phyloP scores from a whole-genome alignment of 2,113 vertebrate genomes.

The Balaeniceps rex region DNA sequence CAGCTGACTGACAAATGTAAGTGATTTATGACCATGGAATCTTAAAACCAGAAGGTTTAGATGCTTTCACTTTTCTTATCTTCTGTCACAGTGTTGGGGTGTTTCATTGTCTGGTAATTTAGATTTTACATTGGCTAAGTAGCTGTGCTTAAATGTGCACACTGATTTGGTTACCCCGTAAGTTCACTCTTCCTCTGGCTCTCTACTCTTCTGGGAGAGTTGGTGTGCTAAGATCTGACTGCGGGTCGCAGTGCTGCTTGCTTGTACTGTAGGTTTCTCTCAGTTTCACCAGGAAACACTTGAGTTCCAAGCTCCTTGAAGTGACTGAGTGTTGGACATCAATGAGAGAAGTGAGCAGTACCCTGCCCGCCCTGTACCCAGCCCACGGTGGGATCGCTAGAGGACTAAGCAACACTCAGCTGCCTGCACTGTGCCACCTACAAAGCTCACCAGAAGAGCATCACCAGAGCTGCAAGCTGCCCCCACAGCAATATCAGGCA shows the following conservation, averaged over 20 bases:
- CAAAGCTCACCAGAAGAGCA: not conserved
- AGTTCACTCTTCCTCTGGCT: not conserved
- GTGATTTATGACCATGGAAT: not conserved
- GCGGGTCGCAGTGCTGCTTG: not conserved
- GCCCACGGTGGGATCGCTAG: not conserved
- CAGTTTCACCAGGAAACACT: not conserved
- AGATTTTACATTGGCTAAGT: not conserved
- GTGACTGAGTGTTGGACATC: not conserved
- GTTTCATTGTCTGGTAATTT: not conserved
- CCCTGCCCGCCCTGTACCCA: accelerated
- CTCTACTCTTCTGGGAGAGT: not conserved
- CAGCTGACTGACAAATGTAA: not conserved
- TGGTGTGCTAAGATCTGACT: not conserved
- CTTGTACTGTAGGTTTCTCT: not conserved
- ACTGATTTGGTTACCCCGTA: not conserved
- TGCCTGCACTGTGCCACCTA: too few species aligned
- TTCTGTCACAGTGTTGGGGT: not conserved
- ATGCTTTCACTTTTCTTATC: not conserved
- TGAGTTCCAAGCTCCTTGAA: not conserved
- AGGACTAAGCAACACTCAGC: not conserved
- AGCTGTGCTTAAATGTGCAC: accelerated
- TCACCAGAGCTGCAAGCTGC: not conserved
- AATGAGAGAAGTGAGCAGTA: not conserved
- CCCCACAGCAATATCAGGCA: not conserved
- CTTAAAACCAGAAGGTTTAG: not conserved